Percentiles rank a stretch among this genome's conserved stretches.
phyloP scores from a whole-genome alignment of 2,888 invertebrate species.

The Malthinus seriepunctatus region DNA sequence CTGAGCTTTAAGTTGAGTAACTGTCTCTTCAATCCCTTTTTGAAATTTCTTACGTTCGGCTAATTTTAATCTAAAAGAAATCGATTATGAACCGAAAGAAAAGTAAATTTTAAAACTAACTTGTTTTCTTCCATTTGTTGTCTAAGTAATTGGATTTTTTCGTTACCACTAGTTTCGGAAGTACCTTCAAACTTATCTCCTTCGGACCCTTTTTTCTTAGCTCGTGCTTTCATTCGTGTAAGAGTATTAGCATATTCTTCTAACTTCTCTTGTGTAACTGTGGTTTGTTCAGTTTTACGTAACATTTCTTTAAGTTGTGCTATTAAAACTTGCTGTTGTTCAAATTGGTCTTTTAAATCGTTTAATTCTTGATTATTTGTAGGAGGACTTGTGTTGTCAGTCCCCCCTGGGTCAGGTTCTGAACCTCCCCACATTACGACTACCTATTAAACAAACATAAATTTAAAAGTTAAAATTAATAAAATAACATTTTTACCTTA shows the following conservation, averaged over 20 bases:
- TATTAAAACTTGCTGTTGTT: conserved; percentile 52
- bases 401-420: conserved; percentile 43
- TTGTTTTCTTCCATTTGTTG: conserved; percentile 62
- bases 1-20: conserved; percentile 59
- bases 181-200: conserved; percentile 28
- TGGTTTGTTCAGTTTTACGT: conserved; percentile 51
- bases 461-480: background rate
- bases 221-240: conserved; percentile 49
- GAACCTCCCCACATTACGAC: conserved; percentile 49
- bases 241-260: conserved; percentile 53
- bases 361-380: conserved; percentile 42
- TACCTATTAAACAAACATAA: conserved; percentile 25
- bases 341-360: conserved; percentile 51
- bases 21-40: conserved; percentile 59
- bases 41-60: conserved; percentile 59
- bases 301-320: conserved; percentile 54
- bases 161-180: conserved; percentile 54
- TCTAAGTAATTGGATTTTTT: conserved; percentile 58
- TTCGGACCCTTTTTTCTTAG: conserved; percentile 26
- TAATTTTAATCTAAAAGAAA: conserved; percentile 50
- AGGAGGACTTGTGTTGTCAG: conserved; percentile 37
- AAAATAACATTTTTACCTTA: background rate
- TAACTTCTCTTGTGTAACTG: conserved; percentile 52
- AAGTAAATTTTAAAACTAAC: conserved; percentile 28
- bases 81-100: background rate